phyloP scores from a whole-genome alignment of 1,140 invertebrate species.

The Epicauta chinensis region DNA sequence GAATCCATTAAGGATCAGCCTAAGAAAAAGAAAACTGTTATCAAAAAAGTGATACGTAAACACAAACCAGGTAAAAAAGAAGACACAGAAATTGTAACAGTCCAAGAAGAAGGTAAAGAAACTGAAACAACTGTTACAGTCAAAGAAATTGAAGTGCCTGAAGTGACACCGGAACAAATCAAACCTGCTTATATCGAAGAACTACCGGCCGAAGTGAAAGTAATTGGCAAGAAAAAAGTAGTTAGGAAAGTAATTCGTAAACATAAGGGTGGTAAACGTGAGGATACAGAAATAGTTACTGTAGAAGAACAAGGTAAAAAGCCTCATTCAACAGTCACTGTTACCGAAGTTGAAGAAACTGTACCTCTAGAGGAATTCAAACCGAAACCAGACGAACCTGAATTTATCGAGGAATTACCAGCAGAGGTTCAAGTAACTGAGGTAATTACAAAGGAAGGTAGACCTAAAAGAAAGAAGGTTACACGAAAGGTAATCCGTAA shows the following conservation, averaged over 20 bases:
- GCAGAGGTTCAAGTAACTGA: slow-evolving; percentile 43
- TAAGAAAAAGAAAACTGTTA: slow-evolving; percentile 40
- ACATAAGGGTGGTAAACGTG: slow-evolving; percentile 31
- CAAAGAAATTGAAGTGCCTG: slow-evolving; percentile 19
- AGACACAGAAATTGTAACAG: slow-evolving; percentile 34
- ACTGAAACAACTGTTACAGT: slow-evolving; percentile 31
- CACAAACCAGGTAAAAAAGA: slow-evolving; percentile 28
- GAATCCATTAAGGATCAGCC: slow-evolving; percentile 18
- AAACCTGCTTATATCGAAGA: slow-evolving; percentile 36
- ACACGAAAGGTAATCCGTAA: slow-evolving; percentile 32
- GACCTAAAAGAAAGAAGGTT: slow-evolving; percentile 28
- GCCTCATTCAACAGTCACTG: slow-evolving; percentile 30
- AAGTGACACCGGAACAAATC: slow-evolving; percentile 12
- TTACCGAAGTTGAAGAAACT: slow-evolving; percentile 5
- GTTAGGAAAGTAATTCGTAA: slow-evolving; percentile 36
- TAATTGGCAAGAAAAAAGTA: slow-evolving; percentile 26
- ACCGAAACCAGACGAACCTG: background rate
- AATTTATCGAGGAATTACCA: slow-evolving; percentile 16
- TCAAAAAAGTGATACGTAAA: slow-evolving; percentile 37
- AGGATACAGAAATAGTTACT: slow-evolving; percentile 38
- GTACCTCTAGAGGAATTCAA: slow-evolving; percentile 19
- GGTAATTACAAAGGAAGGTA: slow-evolving; percentile 31
- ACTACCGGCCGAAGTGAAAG: slow-evolving; percentile 35
- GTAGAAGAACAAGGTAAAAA: slow-evolving; percentile 27
- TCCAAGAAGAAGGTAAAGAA: slow-evolving; percentile 36